These are phyloP conservation scores for Sipha flava DNA, from an alignment of 1,140 invertebrate species.

Conservation along the genomic window DNA sequence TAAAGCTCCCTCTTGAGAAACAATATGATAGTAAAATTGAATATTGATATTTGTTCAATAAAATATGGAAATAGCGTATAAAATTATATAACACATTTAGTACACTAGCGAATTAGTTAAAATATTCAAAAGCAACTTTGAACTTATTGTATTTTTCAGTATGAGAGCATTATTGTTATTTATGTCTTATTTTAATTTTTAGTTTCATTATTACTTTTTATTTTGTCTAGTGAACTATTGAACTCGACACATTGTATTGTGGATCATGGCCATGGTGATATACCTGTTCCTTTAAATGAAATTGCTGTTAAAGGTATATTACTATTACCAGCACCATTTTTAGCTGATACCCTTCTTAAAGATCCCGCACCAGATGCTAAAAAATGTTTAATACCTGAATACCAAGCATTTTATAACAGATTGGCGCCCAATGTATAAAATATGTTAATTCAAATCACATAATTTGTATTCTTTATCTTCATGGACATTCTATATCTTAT, in stretches of 20 bases:
- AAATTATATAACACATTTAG: too few relatives aligned
- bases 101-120: too few relatives aligned
- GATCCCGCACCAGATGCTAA: conserved; percentile 3
- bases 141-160: too few relatives aligned
- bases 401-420: conserved; percentile 12
- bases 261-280: conserved; percentile 2
- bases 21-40: too few relatives aligned
- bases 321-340: neutral
- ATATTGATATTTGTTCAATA: too few relatives aligned
- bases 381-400: neutral
- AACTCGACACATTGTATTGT: conserved; percentile 22
- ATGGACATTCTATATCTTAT: too few relatives aligned
- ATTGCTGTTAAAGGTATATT: conserved; percentile 10
- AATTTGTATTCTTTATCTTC: too few relatives aligned
- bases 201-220: neutral
- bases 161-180: neutral
- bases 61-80: too few relatives aligned
- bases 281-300: conserved; percentile 8
- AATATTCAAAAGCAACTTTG: too few relatives aligned
- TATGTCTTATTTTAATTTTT: neutral
- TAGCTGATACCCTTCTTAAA: conserved; percentile 11
- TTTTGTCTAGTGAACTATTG: neutral
- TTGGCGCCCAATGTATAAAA: neutral
- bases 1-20: too few relatives aligned
- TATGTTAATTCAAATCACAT: too few relatives aligned